A percentile compares a stretch with the other conserved stretches of the same genome.
These are phyloP conservation scores for Cossypha polioptera DNA, from an alignment of 2,797 vertebrate genomes.

Conservation along the genomic window DNA sequence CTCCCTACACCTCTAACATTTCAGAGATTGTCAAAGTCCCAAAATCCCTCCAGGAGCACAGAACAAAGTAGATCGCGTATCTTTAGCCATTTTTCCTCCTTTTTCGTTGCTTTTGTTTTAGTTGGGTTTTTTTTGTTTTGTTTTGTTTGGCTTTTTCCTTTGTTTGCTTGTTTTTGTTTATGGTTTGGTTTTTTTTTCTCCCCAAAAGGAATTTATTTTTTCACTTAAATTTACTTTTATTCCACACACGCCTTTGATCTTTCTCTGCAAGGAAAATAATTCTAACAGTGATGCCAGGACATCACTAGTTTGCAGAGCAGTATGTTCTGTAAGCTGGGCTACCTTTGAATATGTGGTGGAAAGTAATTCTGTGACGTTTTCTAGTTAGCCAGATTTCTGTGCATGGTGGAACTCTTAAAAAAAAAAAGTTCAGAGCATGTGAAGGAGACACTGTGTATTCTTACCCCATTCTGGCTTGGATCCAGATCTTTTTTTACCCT, in stretches of 20 bases:
- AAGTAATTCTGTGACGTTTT: background rate
- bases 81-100: background rate
- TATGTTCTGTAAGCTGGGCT: accelerated
- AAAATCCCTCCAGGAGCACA: background rate
- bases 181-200: accelerated
- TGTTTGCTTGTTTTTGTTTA: background rate
- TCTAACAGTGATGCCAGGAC: background rate
- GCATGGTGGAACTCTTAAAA: background rate
- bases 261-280: background rate
- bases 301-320: background rate
- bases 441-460: background rate
- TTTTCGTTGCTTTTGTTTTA: background rate
- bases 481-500: background rate
- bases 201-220: background rate
- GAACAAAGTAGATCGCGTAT: background rate
- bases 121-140: background rate
- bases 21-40: background rate
- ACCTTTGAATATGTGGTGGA: background rate
- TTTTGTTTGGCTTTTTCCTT: too few species aligned
- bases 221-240: background rate
- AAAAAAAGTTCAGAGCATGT: background rate
- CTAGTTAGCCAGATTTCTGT: background rate
- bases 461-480: background rate
- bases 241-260: background rate
- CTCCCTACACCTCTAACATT: background rate